Conservation (phyloP, 37 sponge, comb jelly and placozoan genomes). For the Crambe crambe region DNA sequence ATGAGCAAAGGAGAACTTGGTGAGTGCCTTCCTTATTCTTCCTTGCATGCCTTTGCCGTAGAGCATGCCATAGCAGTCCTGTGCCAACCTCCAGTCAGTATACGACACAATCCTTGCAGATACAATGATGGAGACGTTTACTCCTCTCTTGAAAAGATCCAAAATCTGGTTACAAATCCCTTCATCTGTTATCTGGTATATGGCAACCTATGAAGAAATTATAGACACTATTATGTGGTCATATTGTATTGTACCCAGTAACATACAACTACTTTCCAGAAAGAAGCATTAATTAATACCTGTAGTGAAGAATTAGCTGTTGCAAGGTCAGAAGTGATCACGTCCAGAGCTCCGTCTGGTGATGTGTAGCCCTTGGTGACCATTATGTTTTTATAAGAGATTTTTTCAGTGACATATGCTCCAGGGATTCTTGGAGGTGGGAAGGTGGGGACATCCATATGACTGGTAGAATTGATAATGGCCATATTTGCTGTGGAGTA, state of each 20-base stretch:
- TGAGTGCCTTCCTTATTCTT: constrained; percentile 38
- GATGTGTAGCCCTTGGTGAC: constrained; percentile 60
- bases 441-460: constrained; percentile 40
- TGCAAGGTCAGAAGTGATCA: constrained; percentile 24
- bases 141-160: constrained; percentile 50
- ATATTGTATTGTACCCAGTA: not conserved
- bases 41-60: constrained; percentile 66
- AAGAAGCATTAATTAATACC: not conserved
- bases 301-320: constrained; percentile 26
- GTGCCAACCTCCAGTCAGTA: constrained; percentile 55
- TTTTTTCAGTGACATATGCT: constrained; percentile 64
- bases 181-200: constrained; percentile 71
- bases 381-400: constrained; percentile 21
- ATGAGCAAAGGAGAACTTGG: constrained; percentile 68
- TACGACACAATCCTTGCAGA: constrained; percentile 58
- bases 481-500: constrained; percentile 62
- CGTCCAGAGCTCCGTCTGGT: constrained; percentile 67
- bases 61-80: constrained; percentile 75
- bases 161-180: constrained; percentile 56
- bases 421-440: constrained; percentile 23
- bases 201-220: constrained; percentile 16
- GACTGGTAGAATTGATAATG: constrained; percentile 41
- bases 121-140: constrained; percentile 70
- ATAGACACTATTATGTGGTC: not conserved
- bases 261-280: not conserved